phyloP scores from a whole-genome alignment of 35 echinoderm and acorn worm genomes.

The Amphiura filiformis region DNA sequence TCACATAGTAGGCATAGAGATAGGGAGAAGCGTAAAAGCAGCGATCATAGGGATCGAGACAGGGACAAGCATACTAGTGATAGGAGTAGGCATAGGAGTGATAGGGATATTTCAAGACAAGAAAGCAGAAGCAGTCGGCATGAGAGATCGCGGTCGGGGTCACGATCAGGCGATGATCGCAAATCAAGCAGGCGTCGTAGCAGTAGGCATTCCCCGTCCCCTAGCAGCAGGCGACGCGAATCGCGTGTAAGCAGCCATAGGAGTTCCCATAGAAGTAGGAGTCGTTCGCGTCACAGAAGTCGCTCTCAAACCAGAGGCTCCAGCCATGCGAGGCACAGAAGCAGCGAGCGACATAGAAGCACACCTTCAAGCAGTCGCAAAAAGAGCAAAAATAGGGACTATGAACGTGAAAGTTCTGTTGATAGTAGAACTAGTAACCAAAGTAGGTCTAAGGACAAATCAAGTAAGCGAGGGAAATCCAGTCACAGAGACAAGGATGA shows the following conservation, averaged over 20 bases:
- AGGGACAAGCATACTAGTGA: background rate
- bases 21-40: background rate
- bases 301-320: background rate
- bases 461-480: background rate
- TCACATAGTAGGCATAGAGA: background rate
- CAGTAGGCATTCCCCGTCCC: background rate
- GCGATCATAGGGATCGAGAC: background rate
- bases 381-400: background rate
- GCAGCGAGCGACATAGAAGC: background rate
- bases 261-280: background rate
- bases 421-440: background rate
- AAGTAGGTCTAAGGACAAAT: background rate
- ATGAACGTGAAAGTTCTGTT: conserved; percentile 10
- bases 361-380: background rate
- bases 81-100: background rate
- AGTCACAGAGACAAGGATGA: background rate
- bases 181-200: background rate
- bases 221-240: conserved; percentile 2
- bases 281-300: conserved; percentile 16
- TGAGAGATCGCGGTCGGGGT: background rate
- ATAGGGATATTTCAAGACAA: background rate
- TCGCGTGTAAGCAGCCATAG: conserved; percentile 1
- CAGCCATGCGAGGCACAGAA: background rate
- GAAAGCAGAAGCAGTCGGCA: background rate
- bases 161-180: background rate